Evolutionary conservation across 2,888 invertebrate genomes (phyloP).

Genomic region (Stenodera caucasica): DNA sequence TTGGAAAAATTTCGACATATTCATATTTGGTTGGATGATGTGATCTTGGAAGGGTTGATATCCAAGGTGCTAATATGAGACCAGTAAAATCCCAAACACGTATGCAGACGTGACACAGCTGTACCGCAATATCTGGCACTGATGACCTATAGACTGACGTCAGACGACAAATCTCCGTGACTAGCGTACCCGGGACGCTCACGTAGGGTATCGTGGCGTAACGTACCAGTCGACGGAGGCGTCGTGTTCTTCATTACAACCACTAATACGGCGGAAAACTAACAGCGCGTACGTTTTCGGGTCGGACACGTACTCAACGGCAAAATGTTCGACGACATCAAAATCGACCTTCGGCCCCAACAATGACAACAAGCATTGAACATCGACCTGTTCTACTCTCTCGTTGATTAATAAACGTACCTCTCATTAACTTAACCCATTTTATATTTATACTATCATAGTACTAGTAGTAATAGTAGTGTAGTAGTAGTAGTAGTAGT

Average conservation of each 20-base stretch:
- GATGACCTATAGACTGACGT: slow-evolving; percentile 53
- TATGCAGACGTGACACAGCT: slow-evolving; percentile 55
- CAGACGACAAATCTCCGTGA: slow-evolving; percentile 50
- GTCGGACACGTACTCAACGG: slow-evolving; percentile 23
- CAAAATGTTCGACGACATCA: slow-evolving; percentile 6
- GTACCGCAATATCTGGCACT: slow-evolving; percentile 49
- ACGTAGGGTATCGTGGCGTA: slow-evolving; percentile 39
- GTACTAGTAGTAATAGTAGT: no score
- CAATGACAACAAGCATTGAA: not conserved
- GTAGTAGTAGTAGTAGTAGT: no score
- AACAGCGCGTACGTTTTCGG: slow-evolving; percentile 21
- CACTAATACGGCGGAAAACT: slow-evolving; percentile 11
- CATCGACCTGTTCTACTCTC: not conserved
- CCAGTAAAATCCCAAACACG: slow-evolving; percentile 54
- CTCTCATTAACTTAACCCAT: no score
- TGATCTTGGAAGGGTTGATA: slow-evolving; percentile 30
- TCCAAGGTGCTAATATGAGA: slow-evolving; percentile 46
- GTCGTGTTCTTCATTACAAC: slow-evolving; percentile 29
- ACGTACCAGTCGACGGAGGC: slow-evolving; percentile 33
- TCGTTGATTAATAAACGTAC: not conserved
- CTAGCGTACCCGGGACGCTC: slow-evolving; percentile 47
- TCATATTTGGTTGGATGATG: slow-evolving; percentile 25
- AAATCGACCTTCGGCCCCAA: slow-evolving; percentile 4
- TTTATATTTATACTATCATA: no score
- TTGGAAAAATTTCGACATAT: not conserved